Base-by-base conservation (phyloP, 2,797 vertebrate genomes). In the Poeciliopsis turneri region DNA sequence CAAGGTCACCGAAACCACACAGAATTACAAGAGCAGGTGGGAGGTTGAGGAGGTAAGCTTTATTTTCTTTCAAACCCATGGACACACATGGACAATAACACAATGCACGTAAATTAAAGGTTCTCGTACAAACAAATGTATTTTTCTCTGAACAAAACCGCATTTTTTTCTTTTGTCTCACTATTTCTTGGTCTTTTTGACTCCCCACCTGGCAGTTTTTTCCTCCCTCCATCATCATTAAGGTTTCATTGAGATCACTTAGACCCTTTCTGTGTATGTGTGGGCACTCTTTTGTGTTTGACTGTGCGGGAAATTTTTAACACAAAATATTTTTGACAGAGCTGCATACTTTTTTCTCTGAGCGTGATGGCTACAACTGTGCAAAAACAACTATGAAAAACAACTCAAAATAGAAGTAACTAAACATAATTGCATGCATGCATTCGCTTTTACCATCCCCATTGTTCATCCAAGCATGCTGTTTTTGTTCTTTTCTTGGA, bases 11-110 rank as follows among this genome's bases (percentile, higher is more conserved):
- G 9, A 78, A 82, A 85, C 89, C 78, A 86, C 72, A 83, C 66
- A 81, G 83, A 85, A 92, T 90, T 89, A 90, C 89, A 89, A 85
- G 78, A 79, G 78, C 81, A 86, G 82, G 82, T 85, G 83, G 45
- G 81, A 83, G 59, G 80, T 64, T 72, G 77, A 79, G 57, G 78
- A 83, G 47, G 55, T 36, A 68, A 51, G 33, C 20, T 72, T 75
- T 71, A 57, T 78, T 78, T 70, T 68, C n/a, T 78, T 68, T 74
- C 71, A 75, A 11, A 70, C 20, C 16, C 11, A 41, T 2, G 59
- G 49, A 83, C 82, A 53, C 73, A 59, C 51, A 70, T 16, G 55
- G 45, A 78, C 71, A 84, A 75, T 83, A 72, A 77, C 77, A 88
- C 79, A 83, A 77, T 3, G 12, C 16, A 71, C 73, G 25, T 41